Base-by-base conservation (phyloP, 2,113 vertebrate genomes). In the Hucho hucho region DNA sequence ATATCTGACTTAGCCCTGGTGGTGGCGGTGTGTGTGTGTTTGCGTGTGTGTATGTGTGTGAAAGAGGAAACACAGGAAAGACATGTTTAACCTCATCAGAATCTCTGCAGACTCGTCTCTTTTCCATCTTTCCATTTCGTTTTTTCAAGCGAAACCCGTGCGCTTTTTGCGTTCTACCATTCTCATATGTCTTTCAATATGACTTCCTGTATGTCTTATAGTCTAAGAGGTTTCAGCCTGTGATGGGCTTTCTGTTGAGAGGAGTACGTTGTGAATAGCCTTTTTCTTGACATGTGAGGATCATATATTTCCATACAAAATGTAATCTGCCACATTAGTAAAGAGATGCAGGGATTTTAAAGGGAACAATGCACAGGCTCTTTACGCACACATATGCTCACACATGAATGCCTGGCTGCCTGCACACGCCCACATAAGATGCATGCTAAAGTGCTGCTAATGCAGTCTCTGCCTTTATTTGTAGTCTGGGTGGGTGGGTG, bases 321-420 rank as follows among this genome's bases (percentile, higher is more conserved):
- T 89, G 87, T 86, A 85, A 90, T 64, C 84, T 89, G 87, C 86
- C 85, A 88, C 83, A 87, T 85, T 82, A 87, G 86, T 87, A 83
- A 88, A 84, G 86, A 75, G 47, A 74, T 64, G 47, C 53, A 83
- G 65, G 78, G 84, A 76, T 72, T 65, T 58, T 73, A 64, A n/a
- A 26, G n/a, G 61, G 37, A 37, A 37, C 37, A 37, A 37, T 43
- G 9, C 37, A 43, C 37, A 11, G 37, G 37, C 37, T 43, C 37
- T 43, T 43, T 11, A 9, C 37, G 1, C 6, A 43, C 37, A 43
- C 37, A 9, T 43, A 43, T 43, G 37, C 37, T 43, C 37, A 43
- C 37, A 43, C 37, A 43, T 9, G 9, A 43, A 11, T 53, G 12
- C 3, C 49, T 53, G 16, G 4, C 16, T 43, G 13, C 4, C 13